phyloP scores from a whole-genome alignment of 92 coral and sea anemone species.

The Porites lobata region DNA sequence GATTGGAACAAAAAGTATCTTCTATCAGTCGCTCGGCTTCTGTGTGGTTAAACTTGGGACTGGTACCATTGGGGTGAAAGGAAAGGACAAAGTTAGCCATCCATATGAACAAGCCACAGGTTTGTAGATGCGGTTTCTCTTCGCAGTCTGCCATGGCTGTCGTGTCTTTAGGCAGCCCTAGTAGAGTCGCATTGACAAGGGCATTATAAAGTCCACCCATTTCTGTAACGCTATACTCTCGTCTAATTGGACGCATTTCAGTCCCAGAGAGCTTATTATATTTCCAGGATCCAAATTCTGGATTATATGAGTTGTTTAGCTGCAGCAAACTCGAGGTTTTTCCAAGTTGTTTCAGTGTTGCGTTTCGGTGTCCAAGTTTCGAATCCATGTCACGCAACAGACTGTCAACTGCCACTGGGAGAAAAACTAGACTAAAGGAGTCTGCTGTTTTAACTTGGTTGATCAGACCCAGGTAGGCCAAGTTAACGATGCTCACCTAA shows the following conservation, averaged over 20 bases:
- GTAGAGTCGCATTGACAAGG: constrained; percentile 37
- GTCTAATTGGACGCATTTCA: not conserved
- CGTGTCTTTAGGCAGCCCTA: constrained; percentile 46
- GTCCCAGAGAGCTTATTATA: not conserved
- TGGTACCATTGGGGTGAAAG: not conserved
- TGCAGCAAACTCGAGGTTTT: constrained; percentile 1
- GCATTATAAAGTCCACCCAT: constrained; percentile 80
- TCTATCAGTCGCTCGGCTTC: constrained; percentile 14
- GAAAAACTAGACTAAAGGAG: constrained; percentile 48
- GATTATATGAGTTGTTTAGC: constrained; percentile 6
- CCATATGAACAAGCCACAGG: constrained; percentile 50
- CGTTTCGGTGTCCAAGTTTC: constrained; percentile 31
- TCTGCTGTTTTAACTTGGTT: constrained; percentile 58
- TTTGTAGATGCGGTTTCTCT: not conserved
- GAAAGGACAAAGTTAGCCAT: not conserved
- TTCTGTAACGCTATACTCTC: not conserved
- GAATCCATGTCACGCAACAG: constrained; percentile 48
- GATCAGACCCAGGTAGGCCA: constrained; percentile 76
- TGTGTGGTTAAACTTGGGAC: not conserved
- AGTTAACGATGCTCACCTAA: constrained; percentile 75
- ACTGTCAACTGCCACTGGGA: constrained; percentile 48
- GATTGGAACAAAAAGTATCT: constrained; percentile 50
- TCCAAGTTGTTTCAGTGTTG: constrained; percentile 68
- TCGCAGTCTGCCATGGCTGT: not conserved
- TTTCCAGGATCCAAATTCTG: constrained; percentile 84